phyloP scores from a whole-genome alignment of 2,113 vertebrate genomes.

The Abramis brama region DNA sequence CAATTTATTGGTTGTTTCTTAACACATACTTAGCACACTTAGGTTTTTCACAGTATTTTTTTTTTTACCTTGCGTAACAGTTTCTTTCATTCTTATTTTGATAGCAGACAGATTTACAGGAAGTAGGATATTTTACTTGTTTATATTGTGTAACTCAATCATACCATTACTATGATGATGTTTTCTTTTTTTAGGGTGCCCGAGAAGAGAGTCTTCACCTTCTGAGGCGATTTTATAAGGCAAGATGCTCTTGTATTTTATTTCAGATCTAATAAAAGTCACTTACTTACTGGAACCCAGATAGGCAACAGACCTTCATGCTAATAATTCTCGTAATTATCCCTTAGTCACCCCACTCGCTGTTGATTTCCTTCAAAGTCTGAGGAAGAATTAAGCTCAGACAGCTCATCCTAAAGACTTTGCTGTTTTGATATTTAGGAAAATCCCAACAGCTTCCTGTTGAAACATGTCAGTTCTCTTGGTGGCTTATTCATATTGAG shows the following conservation, averaged over 20 bases:
- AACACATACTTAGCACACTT: background rate
- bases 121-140: background rate
- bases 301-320: background rate
- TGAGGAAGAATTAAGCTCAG: background rate
- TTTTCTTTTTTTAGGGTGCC: conserved; percentile 81
- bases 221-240: conserved; percentile 92
- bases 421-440: conserved; percentile 25
- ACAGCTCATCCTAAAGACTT: background rate
- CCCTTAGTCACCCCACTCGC: background rate
- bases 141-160: conserved; percentile 18
- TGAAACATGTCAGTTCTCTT: conserved; percentile 31
- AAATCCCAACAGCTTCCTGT: conserved; percentile 27
- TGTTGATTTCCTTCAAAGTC: conserved; percentile 22
- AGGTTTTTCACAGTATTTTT: conserved; percentile 15
- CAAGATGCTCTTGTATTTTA: conserved; percentile 53
- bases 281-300: background rate
- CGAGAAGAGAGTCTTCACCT: conserved; percentile 95
- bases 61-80: background rate
- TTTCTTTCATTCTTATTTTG: conserved; percentile 45
- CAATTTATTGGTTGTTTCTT: background rate
- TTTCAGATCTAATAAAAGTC: background rate
- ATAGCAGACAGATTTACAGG: conserved; percentile 18
- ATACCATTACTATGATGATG: background rate
- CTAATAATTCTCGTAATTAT: background rate
- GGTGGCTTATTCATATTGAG: background rate